Evolutionary conservation across 2,888 invertebrate species (phyloP).

Genomic region (Anoncus sp.): DNA sequence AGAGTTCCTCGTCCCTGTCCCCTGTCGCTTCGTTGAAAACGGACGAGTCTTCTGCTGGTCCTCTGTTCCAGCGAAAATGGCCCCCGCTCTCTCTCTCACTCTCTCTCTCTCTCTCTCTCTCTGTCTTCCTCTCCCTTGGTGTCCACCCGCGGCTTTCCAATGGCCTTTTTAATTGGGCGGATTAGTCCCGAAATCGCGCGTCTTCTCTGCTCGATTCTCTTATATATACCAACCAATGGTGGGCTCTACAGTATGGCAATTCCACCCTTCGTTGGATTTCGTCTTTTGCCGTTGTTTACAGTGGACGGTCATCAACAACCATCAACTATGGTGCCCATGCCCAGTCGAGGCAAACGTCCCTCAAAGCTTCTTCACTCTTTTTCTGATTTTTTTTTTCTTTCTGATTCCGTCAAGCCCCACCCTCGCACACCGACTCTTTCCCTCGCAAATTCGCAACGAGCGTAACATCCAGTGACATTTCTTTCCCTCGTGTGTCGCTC

Average conservation of each 20-base stretch:
- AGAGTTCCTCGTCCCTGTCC: constrained; percentile 40
- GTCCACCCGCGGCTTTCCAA: constrained; percentile 44
- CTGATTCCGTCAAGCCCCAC: constrained; percentile 10
- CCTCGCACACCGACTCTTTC: constrained; percentile 13
- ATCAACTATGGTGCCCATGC: constrained; percentile 10
- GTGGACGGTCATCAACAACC: constrained; percentile 39
- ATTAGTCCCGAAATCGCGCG: constrained; percentile 80
- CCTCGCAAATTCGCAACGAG: constrained; percentile 22
- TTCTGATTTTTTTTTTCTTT: constrained; percentile 24
- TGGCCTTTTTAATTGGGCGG: constrained; percentile 81
- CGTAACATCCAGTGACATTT: constrained; percentile 26
- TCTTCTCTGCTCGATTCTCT: constrained; percentile 53
- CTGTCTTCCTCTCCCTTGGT: constrained; percentile 25
- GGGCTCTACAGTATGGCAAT: constrained; percentile 33
- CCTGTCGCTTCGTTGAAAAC: constrained; percentile 59
- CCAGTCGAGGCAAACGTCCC: constrained; percentile 13
- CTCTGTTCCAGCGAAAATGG: constrained; percentile 58
- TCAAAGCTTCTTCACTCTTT: constrained; percentile 32
- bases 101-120: constrained; percentile 25
- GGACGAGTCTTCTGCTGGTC: constrained; percentile 50
- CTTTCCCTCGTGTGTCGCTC: constrained; percentile 22
- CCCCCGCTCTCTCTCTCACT: constrained; percentile 25
- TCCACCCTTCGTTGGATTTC: constrained; percentile 24
- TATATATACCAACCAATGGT: constrained; percentile 18
- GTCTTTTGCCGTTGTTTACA: constrained; percentile 37